Evolutionary conservation across 2,113 vertebrate species (phyloP).

Genomic region (Crotophaga sulcirostris): DNA sequence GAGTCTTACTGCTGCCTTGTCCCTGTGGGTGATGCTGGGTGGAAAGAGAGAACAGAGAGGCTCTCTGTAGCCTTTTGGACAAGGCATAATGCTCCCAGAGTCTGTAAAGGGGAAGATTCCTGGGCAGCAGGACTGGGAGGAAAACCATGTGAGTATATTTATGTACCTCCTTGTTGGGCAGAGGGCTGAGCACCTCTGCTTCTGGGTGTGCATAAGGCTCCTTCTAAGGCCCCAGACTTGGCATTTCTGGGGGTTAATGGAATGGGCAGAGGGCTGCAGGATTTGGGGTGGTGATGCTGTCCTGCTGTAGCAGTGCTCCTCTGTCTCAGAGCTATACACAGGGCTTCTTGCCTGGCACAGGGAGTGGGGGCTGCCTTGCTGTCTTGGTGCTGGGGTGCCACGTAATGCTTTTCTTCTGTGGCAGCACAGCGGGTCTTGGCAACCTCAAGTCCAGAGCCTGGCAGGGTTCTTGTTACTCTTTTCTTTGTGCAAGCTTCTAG

Average conservation of each 20-base stretch:
- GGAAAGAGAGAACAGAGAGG: background rate
- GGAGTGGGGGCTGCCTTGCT: background rate
- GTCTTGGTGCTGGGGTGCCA: fast-evolving
- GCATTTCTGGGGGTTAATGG: background rate
- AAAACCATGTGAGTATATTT: fast-evolving
- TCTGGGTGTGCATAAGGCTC: background rate
- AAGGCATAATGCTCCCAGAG: background rate
- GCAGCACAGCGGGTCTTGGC: background rate
- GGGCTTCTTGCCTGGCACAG: background rate
- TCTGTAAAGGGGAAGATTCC: background rate
- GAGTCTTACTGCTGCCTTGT: background rate
- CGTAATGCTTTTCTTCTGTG: background rate
- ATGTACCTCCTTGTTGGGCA: background rate
- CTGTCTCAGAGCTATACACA: too few relatives aligned
- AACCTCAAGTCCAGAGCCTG: background rate
- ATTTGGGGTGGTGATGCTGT: background rate
- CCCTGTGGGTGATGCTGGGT: background rate
- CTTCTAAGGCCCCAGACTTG: background rate
- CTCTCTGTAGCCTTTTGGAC: background rate
- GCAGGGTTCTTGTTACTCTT: background rate
- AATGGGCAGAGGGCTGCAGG: background rate
- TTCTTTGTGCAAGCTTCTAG: background rate
- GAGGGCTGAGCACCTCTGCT: background rate
- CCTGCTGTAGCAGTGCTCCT: background rate
- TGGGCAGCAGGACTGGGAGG: background rate